phyloP scores from a whole-genome alignment of 2,113 vertebrate genomes.

The Leucosticte australis region DNA sequence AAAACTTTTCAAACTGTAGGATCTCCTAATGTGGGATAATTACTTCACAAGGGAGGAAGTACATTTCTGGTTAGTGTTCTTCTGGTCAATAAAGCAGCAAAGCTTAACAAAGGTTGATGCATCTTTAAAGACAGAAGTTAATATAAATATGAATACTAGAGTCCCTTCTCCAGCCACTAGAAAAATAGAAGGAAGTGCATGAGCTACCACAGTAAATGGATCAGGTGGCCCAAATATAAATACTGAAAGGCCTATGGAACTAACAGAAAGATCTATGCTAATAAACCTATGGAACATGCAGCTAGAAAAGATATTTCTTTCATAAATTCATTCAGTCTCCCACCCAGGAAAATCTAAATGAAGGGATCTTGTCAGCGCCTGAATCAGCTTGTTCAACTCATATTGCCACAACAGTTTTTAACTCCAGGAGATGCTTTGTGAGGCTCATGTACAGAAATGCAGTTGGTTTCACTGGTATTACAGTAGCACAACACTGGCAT shows the following conservation, averaged over 20 bases:
- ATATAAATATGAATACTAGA: background rate
- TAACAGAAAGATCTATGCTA: background rate
- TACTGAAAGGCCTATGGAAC: background rate
- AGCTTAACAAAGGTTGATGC: background rate
- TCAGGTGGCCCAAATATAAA: background rate
- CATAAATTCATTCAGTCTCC: background rate
- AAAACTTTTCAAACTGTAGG: background rate
- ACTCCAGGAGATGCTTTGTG: background rate
- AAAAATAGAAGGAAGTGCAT: background rate
- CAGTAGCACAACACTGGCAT: background rate
- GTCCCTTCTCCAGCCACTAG: background rate
- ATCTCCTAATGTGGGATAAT: background rate
- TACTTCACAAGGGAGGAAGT: background rate
- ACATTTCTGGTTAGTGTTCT: background rate
- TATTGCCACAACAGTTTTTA: background rate
- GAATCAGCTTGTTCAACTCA: background rate
- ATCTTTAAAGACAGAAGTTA: background rate
- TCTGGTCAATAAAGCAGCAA: background rate
- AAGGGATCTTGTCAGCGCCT: background rate
- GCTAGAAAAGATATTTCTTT: background rate
- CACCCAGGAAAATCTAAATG: background rate
- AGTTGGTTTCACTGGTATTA: background rate
- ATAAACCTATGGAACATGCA: background rate
- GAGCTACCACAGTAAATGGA: background rate
- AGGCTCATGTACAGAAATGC: background rate